These are phyloP conservation scores for Tapirus indicus DNA, from an alignment of 2,797 vertebrate genomes.

Conservation along the genomic window DNA sequence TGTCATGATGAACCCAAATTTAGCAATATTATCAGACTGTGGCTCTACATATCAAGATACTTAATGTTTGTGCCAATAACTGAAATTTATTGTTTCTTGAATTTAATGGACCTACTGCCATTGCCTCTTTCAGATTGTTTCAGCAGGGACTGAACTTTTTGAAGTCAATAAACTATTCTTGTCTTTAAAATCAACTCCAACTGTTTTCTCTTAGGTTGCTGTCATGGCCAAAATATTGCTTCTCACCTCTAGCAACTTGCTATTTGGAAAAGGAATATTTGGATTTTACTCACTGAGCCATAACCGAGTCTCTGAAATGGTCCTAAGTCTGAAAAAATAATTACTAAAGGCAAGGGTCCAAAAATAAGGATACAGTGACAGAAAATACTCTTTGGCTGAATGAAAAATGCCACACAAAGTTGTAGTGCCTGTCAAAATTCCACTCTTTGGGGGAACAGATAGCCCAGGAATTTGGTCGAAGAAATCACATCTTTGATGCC, in stretches of 20 bases:
- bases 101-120: slow-evolving; percentile 59
- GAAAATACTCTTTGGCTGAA: slow-evolving; percentile 9
- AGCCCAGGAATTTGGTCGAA: background rate
- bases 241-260: background rate
- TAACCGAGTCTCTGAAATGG: slow-evolving; percentile 12
- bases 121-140: slow-evolving; percentile 66
- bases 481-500: background rate
- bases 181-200: slow-evolving; percentile 66
- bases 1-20: slow-evolving; percentile 81
- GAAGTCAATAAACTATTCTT: slow-evolving; percentile 68
- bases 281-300: slow-evolving; percentile 46
- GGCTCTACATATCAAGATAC: slow-evolving; percentile 75
- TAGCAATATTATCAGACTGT: slow-evolving; percentile 76
- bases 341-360: background rate
- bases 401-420: slow-evolving; percentile 20
- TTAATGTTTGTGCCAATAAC: slow-evolving; percentile 80
- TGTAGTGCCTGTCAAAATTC: background rate
- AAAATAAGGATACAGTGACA: background rate
- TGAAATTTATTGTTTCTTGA: slow-evolving; percentile 76
- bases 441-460: background rate
- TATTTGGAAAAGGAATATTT: slow-evolving; percentile 31
- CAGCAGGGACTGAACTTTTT: slow-evolving; percentile 48
- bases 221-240: slow-evolving; percentile 9
- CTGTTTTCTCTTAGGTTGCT: background rate
- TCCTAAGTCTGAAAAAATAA: slow-evolving; percentile 19